Evolutionary conservation across 2,888 invertebrate genomes (phyloP).

Genomic region (Cephus sareptanus): DNA sequence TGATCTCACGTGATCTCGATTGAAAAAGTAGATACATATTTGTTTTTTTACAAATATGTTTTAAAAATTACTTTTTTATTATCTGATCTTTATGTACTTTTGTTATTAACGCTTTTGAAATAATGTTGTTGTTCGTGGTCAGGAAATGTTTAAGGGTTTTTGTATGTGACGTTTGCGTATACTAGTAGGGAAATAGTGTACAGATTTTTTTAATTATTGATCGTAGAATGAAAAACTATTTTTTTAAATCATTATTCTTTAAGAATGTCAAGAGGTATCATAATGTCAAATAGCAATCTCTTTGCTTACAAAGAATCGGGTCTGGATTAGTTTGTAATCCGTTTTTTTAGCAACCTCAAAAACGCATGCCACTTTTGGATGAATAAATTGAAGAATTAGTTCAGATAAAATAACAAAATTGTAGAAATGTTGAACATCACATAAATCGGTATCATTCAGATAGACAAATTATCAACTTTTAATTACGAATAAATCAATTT

Average conservation of each 20-base stretch:
- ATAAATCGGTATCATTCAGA: background rate
- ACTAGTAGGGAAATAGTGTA: background rate
- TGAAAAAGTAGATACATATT: background rate
- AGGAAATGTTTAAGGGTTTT: background rate
- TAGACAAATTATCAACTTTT: background rate
- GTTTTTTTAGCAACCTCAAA: background rate
- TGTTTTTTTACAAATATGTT: background rate
- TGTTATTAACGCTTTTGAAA: background rate
- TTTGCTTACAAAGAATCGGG: background rate
- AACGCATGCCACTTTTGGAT: background rate
- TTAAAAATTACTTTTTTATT: background rate
- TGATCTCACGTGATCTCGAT: background rate
- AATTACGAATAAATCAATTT: background rate
- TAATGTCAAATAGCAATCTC: too few relatives aligned
- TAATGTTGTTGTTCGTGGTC: background rate
- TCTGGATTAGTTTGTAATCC: too few relatives aligned
- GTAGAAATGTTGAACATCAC: background rate
- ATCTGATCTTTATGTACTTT: background rate
- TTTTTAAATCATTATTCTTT: background rate
- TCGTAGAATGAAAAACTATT: background rate
- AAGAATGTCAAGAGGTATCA: too few relatives aligned
- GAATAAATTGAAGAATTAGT: background rate
- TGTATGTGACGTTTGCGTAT: background rate
- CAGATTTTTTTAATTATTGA: background rate
- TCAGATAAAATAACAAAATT: background rate